phyloP scores from a whole-genome alignment of 1,140 invertebrate species.

The Drosophila auraria region DNA sequence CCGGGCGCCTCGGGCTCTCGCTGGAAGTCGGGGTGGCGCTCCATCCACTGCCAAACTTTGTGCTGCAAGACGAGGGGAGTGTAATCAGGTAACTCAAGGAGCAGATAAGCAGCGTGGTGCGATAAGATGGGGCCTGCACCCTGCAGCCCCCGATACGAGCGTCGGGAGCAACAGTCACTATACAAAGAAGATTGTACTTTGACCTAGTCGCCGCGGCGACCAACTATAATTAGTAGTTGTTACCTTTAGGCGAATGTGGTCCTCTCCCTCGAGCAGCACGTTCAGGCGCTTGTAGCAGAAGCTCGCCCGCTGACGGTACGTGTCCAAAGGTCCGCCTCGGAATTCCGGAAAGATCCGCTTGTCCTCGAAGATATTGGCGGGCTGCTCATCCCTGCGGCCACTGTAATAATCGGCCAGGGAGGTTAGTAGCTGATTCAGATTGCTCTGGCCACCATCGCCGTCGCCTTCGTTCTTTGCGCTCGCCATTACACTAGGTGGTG shows the following conservation, averaged over 20 bases:
- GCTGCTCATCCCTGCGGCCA: constrained; percentile 15
- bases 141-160: constrained; percentile 27
- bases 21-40: constrained; percentile 91
- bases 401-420: constrained; percentile 51
- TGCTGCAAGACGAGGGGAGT: constrained; percentile 86
- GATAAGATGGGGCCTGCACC: constrained; percentile 15
- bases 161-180: neutral
- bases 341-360: constrained; percentile 86
- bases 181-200: constrained; percentile 55
- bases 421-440: constrained; percentile 23
- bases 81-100: constrained; percentile 27
- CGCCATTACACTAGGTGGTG: constrained; percentile 25
- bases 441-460: constrained; percentile 8
- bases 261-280: constrained; percentile 89
- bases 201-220: constrained; percentile 1
- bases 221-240: constrained; percentile 1
- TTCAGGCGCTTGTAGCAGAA: constrained; percentile 95
- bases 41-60: constrained; percentile 91
- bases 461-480: constrained; percentile 1
- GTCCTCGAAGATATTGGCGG: constrained; percentile 69
- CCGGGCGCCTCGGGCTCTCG: constrained; percentile 85
- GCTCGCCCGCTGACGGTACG: constrained; percentile 90
- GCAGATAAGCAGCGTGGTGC: constrained; percentile 10
- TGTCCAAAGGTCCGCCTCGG: constrained; percentile 90
- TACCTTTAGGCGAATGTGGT: constrained; percentile 87